Evolutionary conservation across 2,888 invertebrate species (phyloP).

Genomic region (Thelaira solivaga): DNA sequence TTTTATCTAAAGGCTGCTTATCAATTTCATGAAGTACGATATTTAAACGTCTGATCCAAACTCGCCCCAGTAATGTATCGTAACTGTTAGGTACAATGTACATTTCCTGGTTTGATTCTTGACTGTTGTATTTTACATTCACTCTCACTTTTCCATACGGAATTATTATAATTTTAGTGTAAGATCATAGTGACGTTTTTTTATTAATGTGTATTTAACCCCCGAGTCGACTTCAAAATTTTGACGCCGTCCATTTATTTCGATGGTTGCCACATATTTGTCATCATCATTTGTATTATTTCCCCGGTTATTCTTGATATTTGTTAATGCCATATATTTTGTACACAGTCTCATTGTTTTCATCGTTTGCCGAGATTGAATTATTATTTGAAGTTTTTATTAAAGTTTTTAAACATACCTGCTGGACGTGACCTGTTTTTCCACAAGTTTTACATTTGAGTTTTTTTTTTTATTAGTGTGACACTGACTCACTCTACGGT

Average conservation of each 20-base stretch:
- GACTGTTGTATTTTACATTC: slow-evolving; percentile 30
- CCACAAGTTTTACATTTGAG: not conserved
- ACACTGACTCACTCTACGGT: not conserved
- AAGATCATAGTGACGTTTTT: not conserved
- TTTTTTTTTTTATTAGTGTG: not conserved
- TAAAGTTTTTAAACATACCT: not conserved
- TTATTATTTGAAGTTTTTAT: not conserved
- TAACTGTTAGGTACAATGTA: slow-evolving; percentile 35
- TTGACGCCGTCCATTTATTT: slow-evolving; percentile 29
- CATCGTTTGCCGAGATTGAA: not conserved
- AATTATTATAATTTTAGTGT: not conserved
- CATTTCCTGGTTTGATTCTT: slow-evolving; percentile 9
- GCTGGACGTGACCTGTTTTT: no score
- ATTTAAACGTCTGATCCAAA: slow-evolving; percentile 18
- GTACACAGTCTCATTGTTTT: not conserved
- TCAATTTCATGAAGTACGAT: not conserved
- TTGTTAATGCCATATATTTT: slow-evolving; percentile 10
- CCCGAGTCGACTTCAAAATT: slow-evolving; percentile 40
- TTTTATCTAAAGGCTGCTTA: not conserved
- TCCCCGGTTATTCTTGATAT: not conserved
- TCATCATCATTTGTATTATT: not conserved
- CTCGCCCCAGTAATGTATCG: slow-evolving; percentile 30
- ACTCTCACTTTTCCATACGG: slow-evolving; percentile 24
- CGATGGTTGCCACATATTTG: not conserved
- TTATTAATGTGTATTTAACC: slow-evolving; percentile 1